Evolutionary conservation across 2,888 invertebrate species (phyloP), one percentile per base, ranked within the genome.

Genomic region (Cerastis leucographa): DNA sequence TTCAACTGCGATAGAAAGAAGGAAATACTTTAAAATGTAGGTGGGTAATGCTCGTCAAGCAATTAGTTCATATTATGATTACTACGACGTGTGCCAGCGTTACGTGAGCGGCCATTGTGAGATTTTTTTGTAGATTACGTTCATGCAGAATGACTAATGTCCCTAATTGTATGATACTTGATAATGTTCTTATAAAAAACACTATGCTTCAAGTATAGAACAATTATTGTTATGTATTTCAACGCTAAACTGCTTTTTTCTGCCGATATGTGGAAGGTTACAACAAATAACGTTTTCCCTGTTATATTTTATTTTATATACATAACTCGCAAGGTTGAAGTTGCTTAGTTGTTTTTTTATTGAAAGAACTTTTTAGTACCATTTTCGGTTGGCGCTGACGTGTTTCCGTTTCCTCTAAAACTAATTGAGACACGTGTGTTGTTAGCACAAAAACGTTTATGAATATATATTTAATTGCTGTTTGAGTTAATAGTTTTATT

Each of bases 21-120:
- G 85, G 87, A 87, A 87, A 87, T 84, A 78, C 40, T 65, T 86
- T 71, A 70, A 74, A 78, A 86, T 87, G 85, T 69, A 77, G 78
- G 78, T 86, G 67, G 81, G 85, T 81, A 78, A 83, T 46, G 80
- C 61, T 80, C 72, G 56, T 72, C 76, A 71, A 62, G 73, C 71
- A 84, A 85, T 83, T 87, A 87, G 77, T 78, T 69, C 71, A 77
- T 83, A 79, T 78, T 83, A 79, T 78, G 69, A 81, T 81, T 56
- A 78, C 74, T 73, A 1, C 70, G 59, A 71, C 82, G 64, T 80
- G 71, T 76, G 54, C 46, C 35, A 44, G 25, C 29, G 44, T 87
- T 88, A 87, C 87, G 85, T 86, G 80, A 74, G 71, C 83, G 22
- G 22, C 78, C 71, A 79, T 78, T 86, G 81, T 81, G 76, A 83